Base-by-base conservation (phyloP, 1,140 invertebrate genomes). In the Pomacea maculata region DNA sequence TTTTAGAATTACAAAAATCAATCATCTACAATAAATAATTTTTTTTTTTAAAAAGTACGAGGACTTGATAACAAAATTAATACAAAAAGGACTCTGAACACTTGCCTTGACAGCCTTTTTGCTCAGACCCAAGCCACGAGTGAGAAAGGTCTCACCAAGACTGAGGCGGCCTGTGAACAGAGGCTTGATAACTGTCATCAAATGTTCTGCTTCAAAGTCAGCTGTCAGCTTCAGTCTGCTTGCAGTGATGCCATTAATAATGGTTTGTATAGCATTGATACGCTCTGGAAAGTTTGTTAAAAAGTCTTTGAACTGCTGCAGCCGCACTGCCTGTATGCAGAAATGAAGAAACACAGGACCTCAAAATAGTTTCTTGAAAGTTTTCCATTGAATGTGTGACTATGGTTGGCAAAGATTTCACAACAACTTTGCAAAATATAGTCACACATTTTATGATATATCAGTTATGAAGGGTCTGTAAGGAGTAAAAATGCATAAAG, bases 71-170 rank as follows among this genome's bases (percentile, higher is more conserved):
- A 21, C 65, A 67, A 67, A 0, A 5, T 19, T 67, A 67, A 0
- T 9, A 8, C 25, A 8, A 19, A 8, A 19, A 19, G 2, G 55
- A 72, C 7, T 54, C 1, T n/a, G 11, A 6, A 21, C 9, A 34
- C 64, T 77, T 12, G 68, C 77, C 77, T 78, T 78, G 21, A 78
- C 77, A 25, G 77, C 67, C 65, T 78, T 78, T 11, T 78, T 78
- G 65, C 54, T 78, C 7, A 78, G 77, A 10, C 77, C 77, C 65
- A 78, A 54, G 15, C 77, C 77, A 10, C 77, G 67, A 6, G 76
- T 70, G 52, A 71, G 67, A 21, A 71, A 70, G 65, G 68, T 25
- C 1, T 65, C 77, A 45, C 77, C 65, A 15, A 71, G 19, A 45
- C 19, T 8, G 3, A 78, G 67, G 15, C 34, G 54, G 1, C 77